phyloP scores from a whole-genome alignment of 92 coral and sea anemone genomes.

The Siderastrea radians region DNA sequence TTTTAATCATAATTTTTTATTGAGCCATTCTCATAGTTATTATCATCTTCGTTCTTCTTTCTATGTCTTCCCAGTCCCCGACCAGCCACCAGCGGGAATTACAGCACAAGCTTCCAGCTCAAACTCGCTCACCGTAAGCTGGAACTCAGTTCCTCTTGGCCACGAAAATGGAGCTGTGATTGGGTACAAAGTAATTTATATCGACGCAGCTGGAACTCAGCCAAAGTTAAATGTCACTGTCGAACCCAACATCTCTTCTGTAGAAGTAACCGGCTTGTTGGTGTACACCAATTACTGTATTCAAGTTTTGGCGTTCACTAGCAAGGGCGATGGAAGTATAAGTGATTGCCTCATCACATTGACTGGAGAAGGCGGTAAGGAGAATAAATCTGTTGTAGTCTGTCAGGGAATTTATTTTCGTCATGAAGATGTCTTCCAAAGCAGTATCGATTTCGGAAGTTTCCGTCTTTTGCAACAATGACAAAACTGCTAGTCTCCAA shows the following conservation, averaged over 20 bases:
- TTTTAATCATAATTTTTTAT: too few species aligned
- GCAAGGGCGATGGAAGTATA: conserved; percentile 35
- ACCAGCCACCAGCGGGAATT: conserved; percentile 20
- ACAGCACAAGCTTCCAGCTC: conserved; percentile 14
- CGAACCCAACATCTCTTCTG: not conserved
- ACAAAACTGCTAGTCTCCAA: too few species aligned
- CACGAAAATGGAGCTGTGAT: conserved; percentile 26
- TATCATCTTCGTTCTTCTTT: not conserved
- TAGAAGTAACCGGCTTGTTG: conserved; percentile 11
- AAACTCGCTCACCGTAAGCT: conserved; percentile 6
- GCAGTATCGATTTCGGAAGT: not conserved
- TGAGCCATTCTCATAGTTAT: too few species aligned
- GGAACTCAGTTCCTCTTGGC: conserved; percentile 21
- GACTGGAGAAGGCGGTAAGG: conserved; percentile 43
- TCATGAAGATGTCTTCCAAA: not conserved
- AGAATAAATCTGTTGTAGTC: too few species aligned
- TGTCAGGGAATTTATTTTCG: too few species aligned
- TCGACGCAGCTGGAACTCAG: conserved; percentile 1
- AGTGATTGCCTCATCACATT: conserved; percentile 4
- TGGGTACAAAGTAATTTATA: conserved; percentile 55
- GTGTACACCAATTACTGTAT: conserved; percentile 33
- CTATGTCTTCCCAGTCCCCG: conserved; percentile 13
- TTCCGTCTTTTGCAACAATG: too few species aligned
- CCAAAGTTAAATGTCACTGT: conserved; percentile 1
- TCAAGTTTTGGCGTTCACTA: conserved; percentile 42